Conservation (phyloP, 2,888 invertebrate genomes). For the Idaea biselata region DNA sequence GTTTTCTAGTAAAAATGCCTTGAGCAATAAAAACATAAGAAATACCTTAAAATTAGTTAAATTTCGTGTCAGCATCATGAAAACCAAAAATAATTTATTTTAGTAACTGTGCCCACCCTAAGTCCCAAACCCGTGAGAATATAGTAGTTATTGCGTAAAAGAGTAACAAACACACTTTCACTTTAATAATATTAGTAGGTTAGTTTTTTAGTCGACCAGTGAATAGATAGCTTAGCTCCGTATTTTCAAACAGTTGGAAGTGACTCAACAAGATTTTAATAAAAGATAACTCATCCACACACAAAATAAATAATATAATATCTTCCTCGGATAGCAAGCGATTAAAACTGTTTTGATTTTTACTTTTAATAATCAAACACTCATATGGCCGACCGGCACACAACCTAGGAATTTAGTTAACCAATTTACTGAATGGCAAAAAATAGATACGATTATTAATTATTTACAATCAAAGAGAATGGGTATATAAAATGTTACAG, state of each 20-base stretch:
- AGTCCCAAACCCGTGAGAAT: no score
- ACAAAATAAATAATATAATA: slow-evolving; percentile 4
- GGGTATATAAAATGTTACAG: slow-evolving; percentile 8
- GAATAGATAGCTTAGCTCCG: not conserved
- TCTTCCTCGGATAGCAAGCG: not conserved
- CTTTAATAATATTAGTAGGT: no score
- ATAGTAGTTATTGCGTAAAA: no score
- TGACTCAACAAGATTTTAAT: slow-evolving; percentile 50
- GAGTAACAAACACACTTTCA: no score
- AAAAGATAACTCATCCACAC: slow-evolving; percentile 41
- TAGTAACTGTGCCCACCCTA: no score
- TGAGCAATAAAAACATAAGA: no score
- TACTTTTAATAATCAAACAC: slow-evolving; percentile 3
- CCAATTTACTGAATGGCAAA: not conserved
- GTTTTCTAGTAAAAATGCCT: no score
- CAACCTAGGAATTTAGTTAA: no score
- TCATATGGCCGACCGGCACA: slow-evolving; percentile 1
- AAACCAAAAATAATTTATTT: no score
- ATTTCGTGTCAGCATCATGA: no score
- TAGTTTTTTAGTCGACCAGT: not conserved
- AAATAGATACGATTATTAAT: slow-evolving; percentile 6
- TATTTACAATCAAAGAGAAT: not conserved
- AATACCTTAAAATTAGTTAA: no score
- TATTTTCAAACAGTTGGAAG: slow-evolving; percentile 32
- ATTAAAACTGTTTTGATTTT: not conserved